A percentile compares a stretch with the other conserved stretches of the same genome.
These are phyloP conservation scores for Sesia bembeciformis DNA, from an alignment of 2,888 invertebrate genomes.

Conservation along the genomic window DNA sequence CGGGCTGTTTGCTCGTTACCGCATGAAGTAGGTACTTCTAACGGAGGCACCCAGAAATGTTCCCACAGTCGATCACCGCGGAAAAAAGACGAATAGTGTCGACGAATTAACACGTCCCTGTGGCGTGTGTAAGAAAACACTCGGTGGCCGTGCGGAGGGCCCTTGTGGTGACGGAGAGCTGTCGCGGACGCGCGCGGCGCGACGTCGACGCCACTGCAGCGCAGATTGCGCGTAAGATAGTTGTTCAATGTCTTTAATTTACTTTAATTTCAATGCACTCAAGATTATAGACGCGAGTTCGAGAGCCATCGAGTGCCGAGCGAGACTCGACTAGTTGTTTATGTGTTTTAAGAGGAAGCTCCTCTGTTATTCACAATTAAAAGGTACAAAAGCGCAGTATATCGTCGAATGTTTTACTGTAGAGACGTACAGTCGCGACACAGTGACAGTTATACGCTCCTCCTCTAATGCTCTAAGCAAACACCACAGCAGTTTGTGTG, in stretches of 20 bases:
- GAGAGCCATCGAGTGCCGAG: conserved; percentile 44
- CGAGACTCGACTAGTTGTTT: conserved; percentile 19
- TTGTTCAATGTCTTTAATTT: conserved; percentile 59
- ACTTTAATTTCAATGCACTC: conserved; percentile 54
- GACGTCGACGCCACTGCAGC: conserved; percentile 32
- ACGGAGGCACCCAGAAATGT: conserved; percentile 67
- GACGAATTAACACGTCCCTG: conserved; percentile 73
- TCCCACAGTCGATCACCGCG: conserved; percentile 71
- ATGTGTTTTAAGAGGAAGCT: conserved; percentile 20
- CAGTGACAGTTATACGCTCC: conserved; percentile 47
- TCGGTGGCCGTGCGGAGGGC: conserved; percentile 58
- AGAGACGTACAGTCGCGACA: not conserved
- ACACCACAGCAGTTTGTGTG: conserved; percentile 45
- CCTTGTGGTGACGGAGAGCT: conserved; percentile 63
- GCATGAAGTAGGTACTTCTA: conserved; percentile 61
- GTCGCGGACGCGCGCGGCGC: conserved; percentile 28
- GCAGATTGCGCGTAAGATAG: conserved; percentile 51
- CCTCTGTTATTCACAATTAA: not conserved
- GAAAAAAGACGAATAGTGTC: conserved; percentile 66
- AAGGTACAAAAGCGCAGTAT: not conserved
- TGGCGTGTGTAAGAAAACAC: conserved; percentile 70
- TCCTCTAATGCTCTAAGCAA: conserved; percentile 44
- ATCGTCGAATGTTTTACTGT: not conserved
- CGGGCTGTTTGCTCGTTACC: conserved; percentile 67
- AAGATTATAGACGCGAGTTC: conserved; percentile 20